phyloP scores from a whole-genome alignment of 1,140 invertebrate species.

The Wasmannia auropunctata region DNA sequence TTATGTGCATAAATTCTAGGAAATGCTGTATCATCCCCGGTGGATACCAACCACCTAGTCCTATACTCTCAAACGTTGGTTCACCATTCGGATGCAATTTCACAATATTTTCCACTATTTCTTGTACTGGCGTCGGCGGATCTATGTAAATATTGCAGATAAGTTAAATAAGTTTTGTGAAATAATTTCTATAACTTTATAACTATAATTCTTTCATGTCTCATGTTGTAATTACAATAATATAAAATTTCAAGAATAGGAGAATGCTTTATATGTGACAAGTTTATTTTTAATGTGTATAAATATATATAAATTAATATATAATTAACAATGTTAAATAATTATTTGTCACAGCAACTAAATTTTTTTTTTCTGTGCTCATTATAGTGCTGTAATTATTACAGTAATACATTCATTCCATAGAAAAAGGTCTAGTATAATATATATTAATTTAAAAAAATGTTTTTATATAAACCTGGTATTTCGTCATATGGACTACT shows the following conservation, averaged over 20 bases:
- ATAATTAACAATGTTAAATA: background rate
- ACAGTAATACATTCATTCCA: background rate
- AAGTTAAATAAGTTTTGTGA: background rate
- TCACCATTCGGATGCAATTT: slow-evolving; percentile 87
- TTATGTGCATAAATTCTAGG: slow-evolving; percentile 93
- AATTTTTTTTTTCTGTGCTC: background rate
- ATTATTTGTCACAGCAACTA: background rate
- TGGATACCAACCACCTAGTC: slow-evolving; percentile 92
- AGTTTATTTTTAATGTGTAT: too few relatives aligned
- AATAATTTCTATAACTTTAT: background rate
- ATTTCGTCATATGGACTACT: slow-evolving; percentile 44
- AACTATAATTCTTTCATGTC: too few relatives aligned
- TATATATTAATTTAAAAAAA: background rate
- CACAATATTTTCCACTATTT: slow-evolving; percentile 83
- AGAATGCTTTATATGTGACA: background rate
- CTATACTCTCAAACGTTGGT: slow-evolving; percentile 91
- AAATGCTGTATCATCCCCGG: slow-evolving; percentile 91
- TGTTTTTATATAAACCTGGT: slow-evolving; percentile 55
- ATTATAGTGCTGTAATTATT: background rate
- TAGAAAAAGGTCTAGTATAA: background rate
- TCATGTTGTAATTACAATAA: background rate
- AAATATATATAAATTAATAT: background rate
- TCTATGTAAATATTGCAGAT: slow-evolving; percentile 28
- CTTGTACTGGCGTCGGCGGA: slow-evolving; percentile 66
- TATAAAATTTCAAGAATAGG: background rate